Base-by-base conservation (phyloP, 1,140 invertebrate genomes). In the Calephelis nemesis region DNA sequence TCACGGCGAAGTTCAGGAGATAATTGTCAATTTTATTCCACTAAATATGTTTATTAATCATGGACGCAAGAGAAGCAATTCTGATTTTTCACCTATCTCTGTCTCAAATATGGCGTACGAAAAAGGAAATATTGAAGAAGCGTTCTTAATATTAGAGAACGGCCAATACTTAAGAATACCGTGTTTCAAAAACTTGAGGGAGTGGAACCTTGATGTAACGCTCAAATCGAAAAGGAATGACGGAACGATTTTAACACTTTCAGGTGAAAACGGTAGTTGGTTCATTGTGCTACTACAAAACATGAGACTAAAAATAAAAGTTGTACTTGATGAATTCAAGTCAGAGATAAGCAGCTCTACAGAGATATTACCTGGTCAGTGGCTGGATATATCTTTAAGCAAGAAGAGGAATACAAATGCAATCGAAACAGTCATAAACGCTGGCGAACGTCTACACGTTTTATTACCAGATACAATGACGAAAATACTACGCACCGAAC, bases 1-100 rank as follows among this genome's bases (percentile, higher is more conserved):
- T 47, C 81, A 87, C 19, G 88, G 87, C 7, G 82, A 87, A 71
- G 72, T 91, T 67, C 86, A 91, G 75, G 84, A 89, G 71, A 9
- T 87, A n/a, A 81, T 85, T 40, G 47, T 89, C 9, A 91, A 91
- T 69, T 91, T 89, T 71, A 85, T 84, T 69, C 84, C 86, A 8
- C 70, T 91, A 42, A 76, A 74, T 63, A 69, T 90, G 50, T 66
- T 77, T 19, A 72, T 77, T 48, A 71, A 79, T 70, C 75, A 68
- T 62, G 67, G 76, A 65, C 64, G 65, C 30, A 73, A 67, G 40
- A 63, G 12, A 50, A 76, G 63, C 12, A 40, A 7, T 67, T 66
- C 67, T 10, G 72, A 81, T 58, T 81, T 83, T 40, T 68, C 65
- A 72, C 88, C 88, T 2, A 77, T 11, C 42, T 76, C 71, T 19